A percentile compares a stretch with the other conserved stretches of the same genome.
Conservation (phyloP, 1,140 invertebrate genomes). For the Tetraneura akinire region DNA sequence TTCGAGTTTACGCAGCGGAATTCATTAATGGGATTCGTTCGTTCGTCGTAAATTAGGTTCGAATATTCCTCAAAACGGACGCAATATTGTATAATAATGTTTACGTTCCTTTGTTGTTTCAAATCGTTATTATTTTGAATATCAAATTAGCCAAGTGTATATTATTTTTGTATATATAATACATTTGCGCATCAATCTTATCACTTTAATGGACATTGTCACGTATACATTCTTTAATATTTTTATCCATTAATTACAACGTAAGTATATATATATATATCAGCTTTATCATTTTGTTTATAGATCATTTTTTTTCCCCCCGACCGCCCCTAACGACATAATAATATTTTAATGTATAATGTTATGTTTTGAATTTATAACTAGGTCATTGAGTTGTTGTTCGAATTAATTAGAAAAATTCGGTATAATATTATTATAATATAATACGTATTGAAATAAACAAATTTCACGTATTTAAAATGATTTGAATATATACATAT, state of each 20-base stretch:
- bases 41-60: neutral
- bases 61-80: neutral
- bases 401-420: neutral
- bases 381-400: neutral
- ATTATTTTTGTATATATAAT: too few relatives aligned
- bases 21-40: neutral
- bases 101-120: neutral
- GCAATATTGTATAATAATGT: neutral
- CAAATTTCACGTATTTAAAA: neutral
- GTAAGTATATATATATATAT: too few relatives aligned
- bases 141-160: too few relatives aligned
- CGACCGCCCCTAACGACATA: too few relatives aligned
- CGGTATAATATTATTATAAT: too few relatives aligned
- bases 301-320: too few relatives aligned
- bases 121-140: neutral
- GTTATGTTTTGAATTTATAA: slow-evolving; percentile 15
- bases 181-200: too few relatives aligned
- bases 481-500: neutral
- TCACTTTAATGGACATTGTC: too few relatives aligned
- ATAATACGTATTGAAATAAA: neutral
- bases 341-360: too few relatives aligned
- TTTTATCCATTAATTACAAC: too few relatives aligned
- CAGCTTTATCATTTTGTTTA: too few relatives aligned
- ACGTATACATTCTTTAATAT: too few relatives aligned
- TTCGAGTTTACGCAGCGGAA: neutral